Conservation (phyloP, 2,113 vertebrate genomes). For the Vidua chalybeata region DNA sequence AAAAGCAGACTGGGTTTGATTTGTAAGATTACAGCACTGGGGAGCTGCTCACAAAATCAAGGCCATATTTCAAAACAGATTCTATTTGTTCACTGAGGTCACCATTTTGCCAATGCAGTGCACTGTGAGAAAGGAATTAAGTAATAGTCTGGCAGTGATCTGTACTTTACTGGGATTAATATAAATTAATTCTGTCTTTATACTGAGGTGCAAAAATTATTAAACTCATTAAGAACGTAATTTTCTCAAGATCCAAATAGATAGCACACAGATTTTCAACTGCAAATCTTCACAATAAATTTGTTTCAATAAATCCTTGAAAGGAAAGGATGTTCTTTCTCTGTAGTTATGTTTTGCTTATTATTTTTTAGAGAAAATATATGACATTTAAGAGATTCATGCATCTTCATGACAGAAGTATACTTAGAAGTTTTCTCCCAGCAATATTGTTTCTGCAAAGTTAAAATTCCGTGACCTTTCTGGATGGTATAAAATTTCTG, state of each 20-base stretch:
- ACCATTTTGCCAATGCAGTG: background rate
- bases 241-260: background rate
- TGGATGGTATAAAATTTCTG: background rate
- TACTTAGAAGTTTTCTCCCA: background rate
- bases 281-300: background rate
- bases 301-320: background rate
- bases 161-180: background rate
- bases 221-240: background rate
- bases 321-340: background rate
- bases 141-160: background rate
- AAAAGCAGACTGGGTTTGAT: background rate
- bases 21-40: background rate
- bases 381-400: background rate
- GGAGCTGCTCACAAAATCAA: background rate
- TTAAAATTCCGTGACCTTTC: background rate
- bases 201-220: background rate
- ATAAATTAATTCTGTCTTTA: background rate
- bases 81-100: background rate
- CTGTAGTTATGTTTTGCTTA: background rate
- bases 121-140: background rate
- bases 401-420: background rate
- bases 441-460: background rate
- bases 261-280: background rate
- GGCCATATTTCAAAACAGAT: background rate
- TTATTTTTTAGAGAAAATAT: background rate